Conservation (phyloP, 2,888 invertebrate species). For the Salticus scenicus region DNA sequence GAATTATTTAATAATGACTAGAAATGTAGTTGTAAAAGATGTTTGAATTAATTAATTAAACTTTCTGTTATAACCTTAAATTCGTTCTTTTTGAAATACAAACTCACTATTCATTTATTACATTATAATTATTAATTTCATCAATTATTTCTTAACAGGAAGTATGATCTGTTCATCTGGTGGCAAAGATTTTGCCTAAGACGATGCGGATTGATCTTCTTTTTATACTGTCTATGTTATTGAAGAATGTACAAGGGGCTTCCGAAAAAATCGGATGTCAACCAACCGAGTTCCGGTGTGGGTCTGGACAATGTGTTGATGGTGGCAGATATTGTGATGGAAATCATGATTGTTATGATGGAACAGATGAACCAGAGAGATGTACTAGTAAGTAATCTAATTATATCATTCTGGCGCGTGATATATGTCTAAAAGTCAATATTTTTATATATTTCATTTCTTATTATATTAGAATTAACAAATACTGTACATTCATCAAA, state of each 20-base stretch:
- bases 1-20: no score
- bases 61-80: no score
- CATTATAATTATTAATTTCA: no score
- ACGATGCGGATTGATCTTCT: neutral
- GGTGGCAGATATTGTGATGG: constrained; percentile 57
- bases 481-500: no score
- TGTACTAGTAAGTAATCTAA: constrained; percentile 54
- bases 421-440: no score
- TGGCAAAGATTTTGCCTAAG: neutral
- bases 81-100: no score
- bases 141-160: neutral
- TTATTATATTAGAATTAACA: no score
- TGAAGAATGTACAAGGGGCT: neutral
- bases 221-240: neutral
- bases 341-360: constrained; percentile 51
- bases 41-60: no score
- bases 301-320: constrained; percentile 64
- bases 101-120: no score
- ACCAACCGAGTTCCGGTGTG: constrained; percentile 68
- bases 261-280: constrained; percentile 48
- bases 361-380: constrained; percentile 49
- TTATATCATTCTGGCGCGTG: no score
- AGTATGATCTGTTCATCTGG: neutral
- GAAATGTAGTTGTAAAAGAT: no score
- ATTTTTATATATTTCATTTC: no score